Evolutionary conservation across 2,888 invertebrate genomes (phyloP), one percentile per base, ranked within the genome.

Genomic region (Drosophila melanosoma): DNA sequence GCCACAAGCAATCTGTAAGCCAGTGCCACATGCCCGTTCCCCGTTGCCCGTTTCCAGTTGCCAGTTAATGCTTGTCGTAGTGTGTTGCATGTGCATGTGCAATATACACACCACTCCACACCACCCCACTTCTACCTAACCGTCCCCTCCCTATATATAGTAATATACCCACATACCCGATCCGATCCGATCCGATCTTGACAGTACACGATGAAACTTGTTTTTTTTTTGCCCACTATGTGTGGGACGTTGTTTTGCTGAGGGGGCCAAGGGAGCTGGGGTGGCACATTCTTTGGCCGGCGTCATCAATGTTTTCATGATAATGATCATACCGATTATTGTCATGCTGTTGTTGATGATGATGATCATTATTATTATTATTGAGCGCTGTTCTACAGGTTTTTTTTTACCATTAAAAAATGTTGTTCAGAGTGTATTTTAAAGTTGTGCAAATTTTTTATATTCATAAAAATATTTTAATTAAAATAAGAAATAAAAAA

Each of bases 211-310:
- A 73, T 73, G 62, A 78, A 79, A 79, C 79, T 79, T 79, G 79
- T 79, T 79, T 77, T 56, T 59, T 52, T 54, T 62, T 48, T 62
- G 59, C 49, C 56, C 56, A 40, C 45, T 26, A 23, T 51, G 32
- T 49, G 59, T 61, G 63, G 20, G 56, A 29, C 49, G 36, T 20
- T 42, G 35, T 32, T 53, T 20, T 26, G 53, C 2, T 56, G 54
- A 35, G 32, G 45, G 32, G 52, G 26, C 20, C 23, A 33, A 20
- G 35, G 33, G 42, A n/a, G 45, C 56, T 48, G 54, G 63, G 49
- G 56, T 69, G 72, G 67, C 72, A 72, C 83, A 83, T 83, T 85
- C 85, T 81, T 81, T 83, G 63, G 58, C 66, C 78, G 83, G 76
- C 85, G 83, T 83, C 81, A 80, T 77, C 85, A 76, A 76, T 76